Evolutionary conservation across 2,797 vertebrate genomes (phyloP).

Genomic region (Erithacus rubecula): DNA sequence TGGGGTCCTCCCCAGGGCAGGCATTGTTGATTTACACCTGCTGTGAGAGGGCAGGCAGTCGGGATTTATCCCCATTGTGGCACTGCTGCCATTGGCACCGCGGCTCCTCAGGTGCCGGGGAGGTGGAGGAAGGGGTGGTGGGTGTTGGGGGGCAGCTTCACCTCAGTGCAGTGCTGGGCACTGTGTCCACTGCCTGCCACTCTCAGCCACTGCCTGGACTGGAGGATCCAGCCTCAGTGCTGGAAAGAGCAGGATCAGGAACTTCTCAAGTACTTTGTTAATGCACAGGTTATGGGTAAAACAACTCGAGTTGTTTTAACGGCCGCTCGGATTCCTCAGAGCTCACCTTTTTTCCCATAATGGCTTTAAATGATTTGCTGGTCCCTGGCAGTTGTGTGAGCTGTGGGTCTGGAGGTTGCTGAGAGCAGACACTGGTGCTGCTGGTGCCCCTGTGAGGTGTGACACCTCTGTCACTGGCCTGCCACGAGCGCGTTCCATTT

Average conservation of each 20-base stretch:
- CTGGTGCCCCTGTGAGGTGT: background rate
- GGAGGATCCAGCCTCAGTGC: accelerated
- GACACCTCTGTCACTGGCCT: background rate
- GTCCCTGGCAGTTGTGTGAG: background rate
- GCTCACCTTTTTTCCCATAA: background rate
- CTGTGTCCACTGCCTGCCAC: background rate
- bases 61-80: background rate
- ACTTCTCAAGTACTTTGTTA: background rate
- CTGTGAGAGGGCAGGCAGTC: background rate
- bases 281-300: background rate
- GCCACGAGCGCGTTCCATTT: background rate
- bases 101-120: background rate
- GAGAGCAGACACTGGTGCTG: background rate
- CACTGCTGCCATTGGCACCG: background rate
- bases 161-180: accelerated
- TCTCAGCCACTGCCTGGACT: background rate
- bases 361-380: background rate
- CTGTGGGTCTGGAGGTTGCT: background rate
- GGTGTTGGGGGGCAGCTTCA: background rate
- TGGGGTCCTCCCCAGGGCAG: no score
- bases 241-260: background rate
- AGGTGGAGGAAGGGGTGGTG: background rate
- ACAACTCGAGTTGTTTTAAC: background rate
- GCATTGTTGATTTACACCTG: background rate
- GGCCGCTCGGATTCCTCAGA: background rate